phyloP scores from a whole-genome alignment of 2,113 vertebrate genomes.

The Chionomys nivalis region DNA sequence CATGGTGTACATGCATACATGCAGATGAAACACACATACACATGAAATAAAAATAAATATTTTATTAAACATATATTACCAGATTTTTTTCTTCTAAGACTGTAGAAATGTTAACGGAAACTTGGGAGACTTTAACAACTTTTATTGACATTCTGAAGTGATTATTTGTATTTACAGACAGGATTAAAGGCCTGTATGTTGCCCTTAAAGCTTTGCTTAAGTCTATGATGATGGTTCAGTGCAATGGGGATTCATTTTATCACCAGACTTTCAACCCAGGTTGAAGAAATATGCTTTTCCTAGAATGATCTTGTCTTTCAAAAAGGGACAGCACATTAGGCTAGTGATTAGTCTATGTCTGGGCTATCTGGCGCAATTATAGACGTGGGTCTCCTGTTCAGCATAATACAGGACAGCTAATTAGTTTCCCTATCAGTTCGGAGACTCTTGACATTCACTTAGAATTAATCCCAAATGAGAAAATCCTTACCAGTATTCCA shows the following conservation, averaged over 20 bases:
- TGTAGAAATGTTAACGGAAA: background rate
- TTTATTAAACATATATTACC: background rate
- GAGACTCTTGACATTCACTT: constrained; percentile 47
- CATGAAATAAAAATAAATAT: background rate
- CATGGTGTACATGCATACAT: background rate
- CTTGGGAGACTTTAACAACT: background rate
- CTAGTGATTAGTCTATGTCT: constrained; percentile 37
- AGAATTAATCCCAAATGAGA: constrained; percentile 37
- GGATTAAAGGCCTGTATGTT: background rate
- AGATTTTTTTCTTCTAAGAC: background rate
- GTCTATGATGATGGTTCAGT: background rate
- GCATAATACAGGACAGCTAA: constrained; percentile 1
- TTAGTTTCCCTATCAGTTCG: constrained; percentile 9
- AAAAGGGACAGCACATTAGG: background rate
- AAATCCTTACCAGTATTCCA: background rate
- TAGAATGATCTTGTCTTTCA: constrained; percentile 46
- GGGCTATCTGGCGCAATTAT: background rate
- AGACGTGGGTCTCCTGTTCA: background rate
- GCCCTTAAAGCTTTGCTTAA: background rate
- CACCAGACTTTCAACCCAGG: background rate
- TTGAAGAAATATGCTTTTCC: constrained; percentile 22
- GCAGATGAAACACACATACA: background rate
- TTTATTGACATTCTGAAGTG: background rate
- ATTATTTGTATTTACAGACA: background rate
- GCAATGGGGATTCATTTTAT: background rate